A percentile compares a stretch with the other conserved stretches of the same genome.
Evolutionary conservation across 2,113 vertebrate genomes (phyloP).

Genomic region (Channa argus): DNA sequence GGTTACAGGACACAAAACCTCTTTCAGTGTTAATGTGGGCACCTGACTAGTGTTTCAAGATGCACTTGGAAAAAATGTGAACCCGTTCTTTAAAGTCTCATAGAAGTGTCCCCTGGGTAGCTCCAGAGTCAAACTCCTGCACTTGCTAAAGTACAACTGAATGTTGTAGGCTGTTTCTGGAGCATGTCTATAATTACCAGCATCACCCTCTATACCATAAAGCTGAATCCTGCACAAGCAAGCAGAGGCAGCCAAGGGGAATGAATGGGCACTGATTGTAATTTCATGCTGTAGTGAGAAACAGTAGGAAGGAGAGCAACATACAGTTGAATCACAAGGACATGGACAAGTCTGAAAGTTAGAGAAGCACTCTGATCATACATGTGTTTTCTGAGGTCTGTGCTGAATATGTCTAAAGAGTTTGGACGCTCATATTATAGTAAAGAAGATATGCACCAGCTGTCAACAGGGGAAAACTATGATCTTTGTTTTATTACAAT

Average conservation of each 20-base stretch:
- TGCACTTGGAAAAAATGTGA: too few relatives aligned
- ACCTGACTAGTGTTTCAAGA: too few relatives aligned
- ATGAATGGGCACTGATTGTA: slow-evolving; percentile 52
- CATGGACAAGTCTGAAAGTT: slow-evolving; percentile 13
- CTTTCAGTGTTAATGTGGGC: too few relatives aligned
- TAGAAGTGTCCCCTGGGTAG: background rate
- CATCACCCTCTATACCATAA: slow-evolving; percentile 18
- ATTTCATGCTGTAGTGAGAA: slow-evolving; percentile 78
- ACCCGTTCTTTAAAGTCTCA: too few relatives aligned
- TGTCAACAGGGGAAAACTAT: background rate
- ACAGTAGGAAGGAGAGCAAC: slow-evolving; percentile 43
- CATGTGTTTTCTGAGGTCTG: background rate
- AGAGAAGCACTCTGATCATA: background rate
- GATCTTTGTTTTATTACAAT: too few relatives aligned
- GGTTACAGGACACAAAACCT: too few relatives aligned
- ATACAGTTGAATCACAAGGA: slow-evolving; percentile 38
- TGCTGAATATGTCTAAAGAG: background rate
- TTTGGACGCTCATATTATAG: background rate
- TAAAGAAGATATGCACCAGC: too few relatives aligned
- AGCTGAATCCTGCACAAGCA: slow-evolving; percentile 49
- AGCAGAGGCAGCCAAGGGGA: slow-evolving; percentile 53
- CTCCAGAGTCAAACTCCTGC: too few relatives aligned
- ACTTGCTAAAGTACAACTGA: background rate
- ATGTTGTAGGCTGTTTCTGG: slow-evolving; percentile 21
- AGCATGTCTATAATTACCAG: slow-evolving; percentile 22